Base-by-base conservation (phyloP, 2,797 vertebrate species). In the Chloroceryle amazona region DNA sequence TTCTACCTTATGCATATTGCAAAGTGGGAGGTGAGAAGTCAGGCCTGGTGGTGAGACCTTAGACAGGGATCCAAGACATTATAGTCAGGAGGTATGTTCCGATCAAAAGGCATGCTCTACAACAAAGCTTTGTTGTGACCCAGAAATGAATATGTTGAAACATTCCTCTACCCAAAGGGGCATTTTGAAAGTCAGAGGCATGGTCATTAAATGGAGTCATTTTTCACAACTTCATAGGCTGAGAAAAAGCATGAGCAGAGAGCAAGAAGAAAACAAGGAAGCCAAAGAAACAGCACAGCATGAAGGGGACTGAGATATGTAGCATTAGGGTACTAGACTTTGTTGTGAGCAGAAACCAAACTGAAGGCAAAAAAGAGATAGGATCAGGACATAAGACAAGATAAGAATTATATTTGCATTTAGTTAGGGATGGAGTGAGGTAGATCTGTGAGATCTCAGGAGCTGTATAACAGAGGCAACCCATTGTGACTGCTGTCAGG, bases 21-120 rank as follows among this genome's bases (percentile, higher is more conserved):
- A 22, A 2, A 5, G 17, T 33, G 1, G 3, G 7, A 16, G 7
- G 1, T 49, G 51, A 39, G 16, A 10, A 47, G 13, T 49, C n/a
- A 79, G 31, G 18, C 19, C 11, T 35, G 41, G 54, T 39, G 5
- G 9, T 54, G 11, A 86, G 31, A 55, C 18, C 28, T 39, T 47
- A 15, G 15, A 35, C 11, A n/a, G 21, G 63, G 28, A 79, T 22
- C 28, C 35, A n/a, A 54, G 33, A 9, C 25, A 6, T 52, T 72
- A 15, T 3, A 35, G 20, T 66, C 42, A 42, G 33, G 47, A 76
- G 17, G 3, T 52, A 26, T 41, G 22, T 28, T 71, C 18, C 46
- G 14, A 54, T 67, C 26, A 44, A 20, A 26, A 65, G 22, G 22
- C 11, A 10, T 61, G 26, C 19, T 85, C 41, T 76, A 46, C 20